Percentiles rank a stretch among this genome's conserved stretches.
These are phyloP conservation scores for Uropsilus gracilis DNA, from an alignment of 2,113 vertebrate genomes.

Conservation along the genomic window DNA sequence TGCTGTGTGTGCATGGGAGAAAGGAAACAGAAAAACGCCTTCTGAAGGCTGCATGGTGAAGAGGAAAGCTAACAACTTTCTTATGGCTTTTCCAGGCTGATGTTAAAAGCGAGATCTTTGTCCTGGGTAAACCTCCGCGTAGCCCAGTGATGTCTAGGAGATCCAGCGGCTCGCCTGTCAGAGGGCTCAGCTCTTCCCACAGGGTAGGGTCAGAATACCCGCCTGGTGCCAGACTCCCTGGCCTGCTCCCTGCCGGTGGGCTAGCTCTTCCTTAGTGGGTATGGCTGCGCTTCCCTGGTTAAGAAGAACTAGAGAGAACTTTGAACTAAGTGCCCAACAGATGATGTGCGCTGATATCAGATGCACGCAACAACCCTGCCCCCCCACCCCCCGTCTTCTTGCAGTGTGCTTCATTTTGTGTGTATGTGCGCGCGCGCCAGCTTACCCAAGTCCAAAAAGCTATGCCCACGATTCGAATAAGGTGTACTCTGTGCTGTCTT, in stretches of 20 bases:
- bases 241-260: rapidly evolving
- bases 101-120: conserved; percentile 90
- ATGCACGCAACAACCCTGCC: background rate
- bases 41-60: background rate
- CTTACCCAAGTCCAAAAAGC: background rate
- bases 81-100: conserved; percentile 93
- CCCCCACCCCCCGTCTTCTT: background rate
- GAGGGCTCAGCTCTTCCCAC: conserved; percentile 89
- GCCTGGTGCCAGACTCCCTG: conserved; percentile 60
- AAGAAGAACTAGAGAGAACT: background rate
- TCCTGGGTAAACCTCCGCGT: conserved; percentile 96
- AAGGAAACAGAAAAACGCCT: background rate
- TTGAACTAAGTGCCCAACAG: background rate
- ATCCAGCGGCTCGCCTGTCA: conserved; percentile 90
- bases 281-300: background rate
- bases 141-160: conserved; percentile 95
- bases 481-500: rapidly evolving
- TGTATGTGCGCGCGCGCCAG: background rate
- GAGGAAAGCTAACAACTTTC: conserved; percentile 78
- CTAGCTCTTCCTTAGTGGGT: background rate
- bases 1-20: conserved; percentile 65
- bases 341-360: background rate
- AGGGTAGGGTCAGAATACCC: conserved; percentile 92
- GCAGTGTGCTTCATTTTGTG: background rate
- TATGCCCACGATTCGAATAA: background rate